These are phyloP conservation scores for Eriosoma lanigerum DNA, from an alignment of 1,140 invertebrate species.

Conservation along the genomic window DNA sequence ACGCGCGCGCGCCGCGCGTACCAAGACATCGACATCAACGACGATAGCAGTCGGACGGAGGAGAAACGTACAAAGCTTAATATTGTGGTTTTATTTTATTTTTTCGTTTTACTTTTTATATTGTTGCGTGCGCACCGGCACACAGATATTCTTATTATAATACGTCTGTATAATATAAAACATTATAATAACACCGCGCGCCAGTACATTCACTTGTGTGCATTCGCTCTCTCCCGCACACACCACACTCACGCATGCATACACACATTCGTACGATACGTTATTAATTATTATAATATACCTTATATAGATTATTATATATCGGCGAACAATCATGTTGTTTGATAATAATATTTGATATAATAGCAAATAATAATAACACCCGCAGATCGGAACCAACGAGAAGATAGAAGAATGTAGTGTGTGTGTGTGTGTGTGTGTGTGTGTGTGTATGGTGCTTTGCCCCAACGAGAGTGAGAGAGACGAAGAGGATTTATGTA, in stretches of 20 bases:
- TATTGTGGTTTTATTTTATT: not conserved
- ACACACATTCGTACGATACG: not conserved
- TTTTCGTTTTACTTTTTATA: conserved; percentile 25
- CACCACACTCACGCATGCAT: not conserved
- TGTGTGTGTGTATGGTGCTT: too few species aligned
- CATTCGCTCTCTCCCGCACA: not conserved
- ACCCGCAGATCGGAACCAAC: not conserved
- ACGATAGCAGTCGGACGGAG: not conserved
- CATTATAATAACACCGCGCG: not conserved
- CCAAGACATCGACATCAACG: not conserved
- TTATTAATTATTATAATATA: too few species aligned
- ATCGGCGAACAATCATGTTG: not conserved
- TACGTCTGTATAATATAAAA: not conserved
- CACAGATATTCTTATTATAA: not conserved
- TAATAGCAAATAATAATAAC: not conserved
- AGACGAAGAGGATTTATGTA: not conserved
- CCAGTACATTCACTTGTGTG: too few species aligned
- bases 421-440: too few species aligned
- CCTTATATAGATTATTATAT: not conserved
- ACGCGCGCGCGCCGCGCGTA: not conserved
- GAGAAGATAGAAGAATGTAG: not conserved
- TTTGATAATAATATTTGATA: too few species aligned
- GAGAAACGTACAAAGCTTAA: conserved; percentile 24
- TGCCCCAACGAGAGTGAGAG: not conserved
- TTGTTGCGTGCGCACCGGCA: conserved; percentile 18